Percentiles rank a stretch among this genome's conserved stretches.
These are phyloP conservation scores for Eurosta solidaginis DNA, from an alignment of 1,140 invertebrate species.

Conservation along the genomic window DNA sequence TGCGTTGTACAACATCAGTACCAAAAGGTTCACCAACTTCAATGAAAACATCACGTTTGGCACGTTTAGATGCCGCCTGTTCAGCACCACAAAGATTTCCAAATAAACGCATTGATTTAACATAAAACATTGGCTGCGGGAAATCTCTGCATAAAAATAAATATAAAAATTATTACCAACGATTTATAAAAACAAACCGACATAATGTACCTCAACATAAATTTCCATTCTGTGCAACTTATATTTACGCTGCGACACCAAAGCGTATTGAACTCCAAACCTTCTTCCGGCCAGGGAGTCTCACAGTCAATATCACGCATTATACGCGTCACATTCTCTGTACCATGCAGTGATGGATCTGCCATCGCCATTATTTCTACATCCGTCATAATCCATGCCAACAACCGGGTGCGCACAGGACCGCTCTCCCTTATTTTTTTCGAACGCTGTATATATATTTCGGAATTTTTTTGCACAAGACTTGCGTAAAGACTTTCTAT, in stretches of 20 bases:
- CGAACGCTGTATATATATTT: slow-evolving; percentile 93
- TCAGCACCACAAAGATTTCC: slow-evolving; percentile 90
- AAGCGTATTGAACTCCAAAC: slow-evolving; percentile 86
- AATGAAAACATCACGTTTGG: slow-evolving; percentile 72
- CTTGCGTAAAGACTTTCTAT: slow-evolving; percentile 88
- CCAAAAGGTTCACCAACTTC: slow-evolving; percentile 78
- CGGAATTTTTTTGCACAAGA: slow-evolving; percentile 85
- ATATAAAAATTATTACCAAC: not conserved
- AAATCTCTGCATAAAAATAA: slow-evolving; percentile 74
- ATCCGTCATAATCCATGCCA: slow-evolving; percentile 80
- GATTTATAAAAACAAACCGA: not conserved
- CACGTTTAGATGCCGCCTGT: slow-evolving; percentile 77
- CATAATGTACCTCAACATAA: slow-evolving; percentile 68
- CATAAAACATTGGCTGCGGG: slow-evolving; percentile 86
- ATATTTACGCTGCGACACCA: slow-evolving; percentile 89
- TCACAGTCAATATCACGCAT: slow-evolving; percentile 83
- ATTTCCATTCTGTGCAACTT: slow-evolving; percentile 81
- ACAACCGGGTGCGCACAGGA: slow-evolving; percentile 75
- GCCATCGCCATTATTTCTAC: slow-evolving; percentile 83
- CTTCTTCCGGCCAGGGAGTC: slow-evolving; percentile 89
- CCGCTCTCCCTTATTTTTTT: slow-evolving; percentile 76
- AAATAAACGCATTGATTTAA: slow-evolving; percentile 83
- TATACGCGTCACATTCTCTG: slow-evolving; percentile 74
- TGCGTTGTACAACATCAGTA: slow-evolving; percentile 74
- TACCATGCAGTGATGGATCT: slow-evolving; percentile 83